A percentile compares a stretch with the other conserved stretches of the same genome.
phyloP scores from a whole-genome alignment of 2,888 invertebrate species.

The Cataglyphis altisquamis region DNA sequence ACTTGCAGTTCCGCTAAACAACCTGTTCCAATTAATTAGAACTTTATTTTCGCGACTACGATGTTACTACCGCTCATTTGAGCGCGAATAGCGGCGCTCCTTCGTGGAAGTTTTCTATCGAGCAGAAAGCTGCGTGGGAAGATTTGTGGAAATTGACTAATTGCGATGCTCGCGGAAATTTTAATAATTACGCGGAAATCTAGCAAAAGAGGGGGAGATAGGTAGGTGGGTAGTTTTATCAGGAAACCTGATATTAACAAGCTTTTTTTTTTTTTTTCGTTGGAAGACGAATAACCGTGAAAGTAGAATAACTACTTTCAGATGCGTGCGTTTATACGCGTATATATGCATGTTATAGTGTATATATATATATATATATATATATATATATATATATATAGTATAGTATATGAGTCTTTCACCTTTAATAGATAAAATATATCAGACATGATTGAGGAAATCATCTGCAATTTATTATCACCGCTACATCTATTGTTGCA shows the following conservation, averaged over 20 bases:
- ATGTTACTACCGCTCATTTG: conserved; percentile 27
- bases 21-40: conserved; percentile 47
- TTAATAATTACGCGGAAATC: conserved; percentile 39
- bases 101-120: conserved; percentile 45
- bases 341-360: neutral
- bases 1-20: conserved; percentile 48
- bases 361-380: too few relatives aligned
- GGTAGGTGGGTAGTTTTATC: neutral
- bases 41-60: conserved; percentile 46
- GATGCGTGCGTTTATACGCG: too few relatives aligned
- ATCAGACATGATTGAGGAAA: neutral
- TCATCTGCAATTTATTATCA: neutral
- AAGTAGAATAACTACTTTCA: neutral
- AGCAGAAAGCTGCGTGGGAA: conserved; percentile 25
- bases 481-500: neutral
- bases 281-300: neutral
- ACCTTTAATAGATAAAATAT: neutral
- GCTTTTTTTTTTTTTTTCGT: neutral
- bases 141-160: conserved; percentile 48
- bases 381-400: neutral
- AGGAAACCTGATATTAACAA: conserved; percentile 16
- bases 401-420: neutral
- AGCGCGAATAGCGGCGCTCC: neutral
- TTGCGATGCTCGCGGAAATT: conserved; percentile 22
- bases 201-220: neutral